These are phyloP conservation scores for Acronicta alni DNA, from an alignment of 2,888 invertebrate genomes.

Conservation along the genomic window DNA sequence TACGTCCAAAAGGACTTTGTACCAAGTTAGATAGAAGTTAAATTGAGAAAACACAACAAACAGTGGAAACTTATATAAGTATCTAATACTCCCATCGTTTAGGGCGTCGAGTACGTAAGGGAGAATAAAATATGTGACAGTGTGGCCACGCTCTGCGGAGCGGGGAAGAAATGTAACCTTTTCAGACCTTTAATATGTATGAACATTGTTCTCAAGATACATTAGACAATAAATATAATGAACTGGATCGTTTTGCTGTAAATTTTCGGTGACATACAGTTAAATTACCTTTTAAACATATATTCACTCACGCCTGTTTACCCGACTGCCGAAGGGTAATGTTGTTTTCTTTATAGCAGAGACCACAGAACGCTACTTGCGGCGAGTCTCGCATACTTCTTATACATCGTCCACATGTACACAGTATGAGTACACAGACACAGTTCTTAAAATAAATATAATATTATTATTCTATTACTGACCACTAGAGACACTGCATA, in stretches of 20 bases:
- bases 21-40: slow-evolving; percentile 47
- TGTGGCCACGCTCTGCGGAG: slow-evolving; percentile 78
- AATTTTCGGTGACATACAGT: slow-evolving; percentile 1
- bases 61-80: slow-evolving; percentile 56
- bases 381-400: too few relatives aligned
- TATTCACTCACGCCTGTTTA: too few relatives aligned
- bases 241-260: slow-evolving; percentile 23
- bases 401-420: too few relatives aligned
- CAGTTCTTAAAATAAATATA: too few relatives aligned
- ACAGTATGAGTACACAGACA: too few relatives aligned
- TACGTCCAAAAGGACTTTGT: slow-evolving; percentile 32
- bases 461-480: too few relatives aligned
- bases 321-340: too few relatives aligned
- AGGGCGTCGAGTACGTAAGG: slow-evolving; percentile 64
- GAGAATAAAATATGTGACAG: slow-evolving; percentile 83
- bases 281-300: not conserved
- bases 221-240: slow-evolving; percentile 45
- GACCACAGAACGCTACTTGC: too few relatives aligned
- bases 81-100: slow-evolving; percentile 63
- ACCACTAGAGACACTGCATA: too few relatives aligned
- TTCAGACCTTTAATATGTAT: slow-evolving; percentile 69
- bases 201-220: slow-evolving; percentile 55
- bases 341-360: too few relatives aligned
- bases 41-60: slow-evolving; percentile 58
- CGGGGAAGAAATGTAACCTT: slow-evolving; percentile 82